Conservation (phyloP, 2,888 invertebrate species). For the Trachelus stipa region DNA sequence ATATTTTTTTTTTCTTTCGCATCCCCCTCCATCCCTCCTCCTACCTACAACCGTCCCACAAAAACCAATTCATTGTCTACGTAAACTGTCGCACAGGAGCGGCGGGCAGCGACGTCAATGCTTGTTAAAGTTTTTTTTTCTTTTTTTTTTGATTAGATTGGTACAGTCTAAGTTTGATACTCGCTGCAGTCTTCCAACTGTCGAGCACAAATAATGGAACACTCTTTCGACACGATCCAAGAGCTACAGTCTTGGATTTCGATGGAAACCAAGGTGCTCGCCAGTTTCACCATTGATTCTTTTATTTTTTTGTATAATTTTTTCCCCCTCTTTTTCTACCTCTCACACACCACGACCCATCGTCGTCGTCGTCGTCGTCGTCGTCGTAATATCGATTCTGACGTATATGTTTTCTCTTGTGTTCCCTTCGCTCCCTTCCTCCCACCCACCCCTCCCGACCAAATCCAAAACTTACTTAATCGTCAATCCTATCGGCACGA, state of each 20-base stretch:
- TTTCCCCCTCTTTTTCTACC: neutral
- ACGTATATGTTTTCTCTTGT: neutral
- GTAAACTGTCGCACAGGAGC: conserved; percentile 32
- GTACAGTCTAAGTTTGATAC: conserved; percentile 67
- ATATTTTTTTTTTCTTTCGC: conserved; percentile 9
- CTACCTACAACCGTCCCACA: neutral
- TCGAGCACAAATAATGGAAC: conserved; percentile 60
- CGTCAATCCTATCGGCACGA: neutral
- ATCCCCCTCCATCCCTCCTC: no score
- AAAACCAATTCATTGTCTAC: conserved; percentile 12
- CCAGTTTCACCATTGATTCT: conserved; percentile 20
- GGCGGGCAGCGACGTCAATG: conserved; percentile 62
- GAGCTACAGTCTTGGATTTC: conserved; percentile 46
- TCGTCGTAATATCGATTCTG: neutral
- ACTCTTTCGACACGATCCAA: conserved; percentile 50
- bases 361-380: neutral
- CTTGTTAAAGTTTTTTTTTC: conserved; percentile 48
- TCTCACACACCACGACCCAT: conserved; percentile 10
- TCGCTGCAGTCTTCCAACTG: conserved; percentile 64
- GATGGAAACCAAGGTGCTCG: conserved; percentile 33
- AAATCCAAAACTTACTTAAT: neutral
- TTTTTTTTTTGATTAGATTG: conserved; percentile 65
- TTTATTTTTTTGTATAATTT: conserved; percentile 13
- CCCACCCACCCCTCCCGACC: neutral
- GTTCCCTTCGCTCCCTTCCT: neutral